Percentiles rank a stretch among this genome's conserved stretches.
Evolutionary conservation across 2,888 invertebrate genomes (phyloP).

Genomic region (Drosophila yooni): DNA sequence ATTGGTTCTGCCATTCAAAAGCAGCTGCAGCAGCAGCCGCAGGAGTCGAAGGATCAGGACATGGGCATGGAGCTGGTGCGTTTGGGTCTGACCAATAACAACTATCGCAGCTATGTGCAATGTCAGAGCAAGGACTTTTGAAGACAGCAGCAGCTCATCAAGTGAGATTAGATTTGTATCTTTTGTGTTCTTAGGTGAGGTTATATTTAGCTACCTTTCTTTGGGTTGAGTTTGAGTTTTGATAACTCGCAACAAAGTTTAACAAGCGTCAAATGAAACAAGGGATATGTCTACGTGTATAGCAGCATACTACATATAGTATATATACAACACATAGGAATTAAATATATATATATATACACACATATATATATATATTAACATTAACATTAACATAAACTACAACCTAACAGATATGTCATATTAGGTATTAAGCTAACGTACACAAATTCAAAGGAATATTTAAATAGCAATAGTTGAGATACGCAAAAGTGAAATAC

Average conservation of each 20-base stretch:
- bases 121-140: conserved; percentile 61
- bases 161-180: conserved; percentile 34
- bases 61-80: conserved; percentile 66
- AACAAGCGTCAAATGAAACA: conserved; percentile 84
- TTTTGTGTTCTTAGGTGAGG: conserved; percentile 36
- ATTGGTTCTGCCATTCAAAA: conserved; percentile 15
- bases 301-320: conserved; percentile 65
- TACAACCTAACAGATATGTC: conserved; percentile 33
- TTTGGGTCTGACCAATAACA: conserved; percentile 71
- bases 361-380: neutral
- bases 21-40: conserved; percentile 20
- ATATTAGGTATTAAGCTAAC: conserved; percentile 25
- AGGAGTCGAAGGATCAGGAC: conserved; percentile 28
- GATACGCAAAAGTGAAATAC: conserved; percentile 9
- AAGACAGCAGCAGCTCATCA: conserved; percentile 28
- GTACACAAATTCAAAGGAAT: conserved; percentile 19
- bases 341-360: conserved; percentile 7
- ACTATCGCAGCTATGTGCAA: conserved; percentile 73
- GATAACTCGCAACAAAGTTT: conserved; percentile 69
- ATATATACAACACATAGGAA: conserved; percentile 22
- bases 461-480: conserved; percentile 30
- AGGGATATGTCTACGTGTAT: conserved; percentile 84
- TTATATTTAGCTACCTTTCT: conserved; percentile 33
- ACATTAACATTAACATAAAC: conserved; percentile 5
- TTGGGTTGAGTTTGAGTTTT: conserved; percentile 19